Evolutionary conservation across 35 echinoderm and acorn worm genomes (phyloP).

Genomic region (Apostichopus californicus): DNA sequence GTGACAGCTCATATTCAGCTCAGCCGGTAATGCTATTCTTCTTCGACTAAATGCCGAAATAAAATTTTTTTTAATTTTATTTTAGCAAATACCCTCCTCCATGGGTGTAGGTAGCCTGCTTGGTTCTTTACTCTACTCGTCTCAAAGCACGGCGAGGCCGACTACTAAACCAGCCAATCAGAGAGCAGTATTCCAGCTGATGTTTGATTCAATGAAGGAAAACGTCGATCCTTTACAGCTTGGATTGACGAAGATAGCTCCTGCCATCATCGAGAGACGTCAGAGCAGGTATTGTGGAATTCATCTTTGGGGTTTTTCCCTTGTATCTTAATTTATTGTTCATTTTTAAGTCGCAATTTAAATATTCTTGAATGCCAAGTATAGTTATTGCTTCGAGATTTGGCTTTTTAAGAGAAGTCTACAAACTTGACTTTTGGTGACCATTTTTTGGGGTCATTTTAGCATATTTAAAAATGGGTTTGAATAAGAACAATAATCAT

Average conservation of each 20-base stretch:
- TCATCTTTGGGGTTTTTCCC: neutral
- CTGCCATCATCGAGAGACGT: constrained; percentile 33
- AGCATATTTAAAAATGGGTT: too few relatives aligned
- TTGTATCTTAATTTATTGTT: too few relatives aligned
- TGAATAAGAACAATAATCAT: too few relatives aligned
- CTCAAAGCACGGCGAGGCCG: constrained; percentile 23
- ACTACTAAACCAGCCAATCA: constrained; percentile 18
- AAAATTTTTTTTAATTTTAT: neutral
- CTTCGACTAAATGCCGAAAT: too few relatives aligned
- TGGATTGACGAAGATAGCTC: constrained; percentile 62
- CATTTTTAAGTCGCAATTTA: too few relatives aligned
- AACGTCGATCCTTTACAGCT: constrained; percentile 64
- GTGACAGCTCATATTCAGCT: neutral
- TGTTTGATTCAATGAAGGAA: constrained; percentile 90
- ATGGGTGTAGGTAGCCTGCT: constrained; percentile 63
- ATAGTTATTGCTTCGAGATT: too few relatives aligned
- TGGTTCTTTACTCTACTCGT: constrained; percentile 42
- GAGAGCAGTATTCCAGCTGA: constrained; percentile 55
- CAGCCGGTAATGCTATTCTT: neutral
- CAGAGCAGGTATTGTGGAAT: constrained; percentile 63
- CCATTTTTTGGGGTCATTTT: too few relatives aligned
- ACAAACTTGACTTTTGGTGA: too few relatives aligned
- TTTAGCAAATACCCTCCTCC: constrained; percentile 76
- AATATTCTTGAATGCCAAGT: too few relatives aligned
- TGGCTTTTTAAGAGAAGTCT: too few relatives aligned